Evolutionary conservation across 2,797 vertebrate genomes (phyloP).

Genomic region (Poeciliopsis presidionis): DNA sequence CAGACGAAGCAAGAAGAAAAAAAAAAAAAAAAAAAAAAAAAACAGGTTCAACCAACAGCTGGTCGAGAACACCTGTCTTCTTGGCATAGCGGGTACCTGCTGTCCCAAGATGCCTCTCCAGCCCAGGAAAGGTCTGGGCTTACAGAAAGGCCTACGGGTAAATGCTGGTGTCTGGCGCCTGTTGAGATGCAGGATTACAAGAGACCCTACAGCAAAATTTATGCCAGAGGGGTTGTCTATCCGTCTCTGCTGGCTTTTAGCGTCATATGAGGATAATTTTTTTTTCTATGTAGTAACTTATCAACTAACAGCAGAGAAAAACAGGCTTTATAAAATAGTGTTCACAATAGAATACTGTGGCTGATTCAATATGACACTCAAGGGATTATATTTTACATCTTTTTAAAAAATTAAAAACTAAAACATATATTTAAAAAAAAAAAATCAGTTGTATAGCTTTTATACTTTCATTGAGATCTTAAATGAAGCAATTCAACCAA

Average conservation of each 20-base stretch:
- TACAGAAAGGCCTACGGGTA: conserved; percentile 77
- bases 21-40: conserved; percentile 3
- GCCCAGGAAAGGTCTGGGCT: conserved; percentile 74
- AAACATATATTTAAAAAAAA: background rate
- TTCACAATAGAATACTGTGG: conserved; percentile 5
- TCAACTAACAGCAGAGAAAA: conserved; percentile 33
- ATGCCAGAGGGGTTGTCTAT: conserved; percentile 63
- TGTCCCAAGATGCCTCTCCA: conserved; percentile 73
- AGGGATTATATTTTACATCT: conserved; percentile 5
- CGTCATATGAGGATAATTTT: conserved; percentile 44
- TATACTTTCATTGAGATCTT: background rate
- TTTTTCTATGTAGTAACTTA: conserved; percentile 20
- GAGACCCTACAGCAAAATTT: conserved; percentile 71
- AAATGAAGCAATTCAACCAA: background rate
- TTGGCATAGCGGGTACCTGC: conserved; percentile 69
- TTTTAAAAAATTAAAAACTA: background rate
- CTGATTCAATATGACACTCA: conserved; percentile 6
- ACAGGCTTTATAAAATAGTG: conserved; percentile 14
- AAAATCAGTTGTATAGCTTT: background rate
- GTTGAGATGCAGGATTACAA: conserved; percentile 75
- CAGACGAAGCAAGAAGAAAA: conserved; percentile 11
- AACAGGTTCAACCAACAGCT: conserved; percentile 72
- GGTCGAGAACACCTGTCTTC: conserved; percentile 80
- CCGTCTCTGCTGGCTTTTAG: conserved; percentile 58
- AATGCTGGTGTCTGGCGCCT: conserved; percentile 73